Evolutionary conservation across 1,140 invertebrate genomes (phyloP).

Genomic region (Semibalanus balanoides): DNA sequence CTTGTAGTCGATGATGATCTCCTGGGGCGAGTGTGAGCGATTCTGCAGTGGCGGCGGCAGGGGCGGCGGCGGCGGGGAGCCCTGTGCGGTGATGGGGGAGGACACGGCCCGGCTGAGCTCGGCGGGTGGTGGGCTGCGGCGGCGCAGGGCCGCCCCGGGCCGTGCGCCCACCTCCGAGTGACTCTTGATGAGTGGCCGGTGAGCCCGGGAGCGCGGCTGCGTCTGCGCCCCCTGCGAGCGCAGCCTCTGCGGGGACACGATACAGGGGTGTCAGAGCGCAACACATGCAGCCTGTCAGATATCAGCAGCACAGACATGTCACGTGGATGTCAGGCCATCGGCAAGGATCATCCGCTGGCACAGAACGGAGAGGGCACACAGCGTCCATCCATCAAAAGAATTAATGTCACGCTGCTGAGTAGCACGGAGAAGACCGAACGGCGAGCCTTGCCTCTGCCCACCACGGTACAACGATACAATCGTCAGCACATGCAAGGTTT

Average conservation of each 20-base stretch:
- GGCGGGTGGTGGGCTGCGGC: conserved; percentile 24
- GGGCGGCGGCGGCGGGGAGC: too few relatives aligned
- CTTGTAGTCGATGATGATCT: conserved; percentile 75
- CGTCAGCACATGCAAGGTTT: too few relatives aligned
- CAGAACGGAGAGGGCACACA: too few relatives aligned
- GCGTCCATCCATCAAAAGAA: too few relatives aligned
- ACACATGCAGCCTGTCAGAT: too few relatives aligned
- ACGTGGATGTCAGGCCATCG: too few relatives aligned
- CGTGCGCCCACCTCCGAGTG: conserved; percentile 55
- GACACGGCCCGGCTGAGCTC: conserved; percentile 22
- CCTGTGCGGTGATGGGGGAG: conserved; percentile 15
- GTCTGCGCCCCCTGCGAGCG: conserved; percentile 78
- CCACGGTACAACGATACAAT: too few relatives aligned
- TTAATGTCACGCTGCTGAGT: too few relatives aligned
- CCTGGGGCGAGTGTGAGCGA: conserved; percentile 38
- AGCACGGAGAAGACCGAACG: too few relatives aligned
- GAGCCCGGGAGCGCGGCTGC: conserved; percentile 46
- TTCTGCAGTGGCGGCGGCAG: conserved; percentile 8
- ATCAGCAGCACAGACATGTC: too few relatives aligned
- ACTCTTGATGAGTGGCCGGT: conserved; percentile 58
- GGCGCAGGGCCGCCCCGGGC: conserved; percentile 6
- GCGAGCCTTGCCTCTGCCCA: too few relatives aligned
- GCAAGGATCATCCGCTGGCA: too few relatives aligned
- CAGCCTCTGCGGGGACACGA: conserved; percentile 34
- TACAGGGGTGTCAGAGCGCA: neutral